Evolutionary conservation across 2,113 vertebrate genomes (phyloP), one percentile per base, ranked within the genome.

Genomic region (Stercorarius parasiticus): DNA sequence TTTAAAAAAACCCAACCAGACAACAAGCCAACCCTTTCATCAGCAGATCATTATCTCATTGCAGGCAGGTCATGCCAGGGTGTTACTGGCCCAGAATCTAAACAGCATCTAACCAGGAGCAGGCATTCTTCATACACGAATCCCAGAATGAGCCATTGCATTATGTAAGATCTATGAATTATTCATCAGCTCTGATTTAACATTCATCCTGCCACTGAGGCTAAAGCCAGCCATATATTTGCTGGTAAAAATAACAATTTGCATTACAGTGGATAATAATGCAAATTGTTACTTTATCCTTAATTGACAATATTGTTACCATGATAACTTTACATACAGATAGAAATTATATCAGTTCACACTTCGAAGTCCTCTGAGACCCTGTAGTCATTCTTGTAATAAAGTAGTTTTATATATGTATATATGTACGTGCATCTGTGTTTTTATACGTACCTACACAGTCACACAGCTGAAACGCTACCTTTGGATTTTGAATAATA

Each of bases 91-190:
- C 82, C 64, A 55, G 94, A 93, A 95, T 96, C 87, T 86, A 86
- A 97, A 88, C 84, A 92, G 17, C 22, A 1, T 87, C 91, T 69
- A 78, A 64, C 66, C 94, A 92, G 62, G 83, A 92, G 87, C 77
- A 95, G 90, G 58, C 49, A 81, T 95, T 90, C 92, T 95, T 96
- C 93, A 94, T 88, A 86, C 79, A 72, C 1, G 7, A 83, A 67
- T 94, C 93, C 43, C 79, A 93, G 79, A 96, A 92, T 59, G 71
- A 96, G 87, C 88, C 77, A 29, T n/a, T 86, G 90, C 47, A 43
- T 96, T 96, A 94, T 92, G 77, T 93, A 96, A 96, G 59, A 56
- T 19, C 42, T 34, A 84, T 95, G 85, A 96, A 96, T 96, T 94
- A 94, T 95, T 96, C 87, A 96, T 72, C 50, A 71, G 55, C 55